Percentiles rank a stretch among this genome's conserved stretches.
phyloP scores from a whole-genome alignment of 2,113 vertebrate species.

The Ariopsis seemanni region DNA sequence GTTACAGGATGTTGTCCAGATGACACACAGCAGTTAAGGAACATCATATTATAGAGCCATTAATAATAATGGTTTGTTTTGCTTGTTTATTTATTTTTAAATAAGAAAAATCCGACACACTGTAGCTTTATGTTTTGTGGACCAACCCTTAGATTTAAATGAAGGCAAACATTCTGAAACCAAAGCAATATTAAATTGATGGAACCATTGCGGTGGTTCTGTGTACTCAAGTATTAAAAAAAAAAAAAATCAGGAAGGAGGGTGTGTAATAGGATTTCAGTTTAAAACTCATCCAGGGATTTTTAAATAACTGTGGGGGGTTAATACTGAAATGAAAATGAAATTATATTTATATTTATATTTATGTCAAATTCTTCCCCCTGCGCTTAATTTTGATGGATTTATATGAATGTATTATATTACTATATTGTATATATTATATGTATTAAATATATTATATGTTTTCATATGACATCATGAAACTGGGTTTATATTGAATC shows the following conservation, averaged over 20 bases:
- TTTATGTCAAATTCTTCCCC: neutral
- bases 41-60: neutral
- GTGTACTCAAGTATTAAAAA: too few relatives aligned
- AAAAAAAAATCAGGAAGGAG: too few relatives aligned
- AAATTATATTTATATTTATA: neutral
- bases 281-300: neutral
- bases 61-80: neutral
- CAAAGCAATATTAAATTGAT: neutral
- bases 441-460: too few relatives aligned
- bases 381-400: neutral
- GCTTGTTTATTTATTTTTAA: too few relatives aligned
- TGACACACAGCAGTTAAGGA: neutral
- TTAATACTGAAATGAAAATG: conserved; percentile 8
- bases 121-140: neutral
- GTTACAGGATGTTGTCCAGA: neutral
- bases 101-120: neutral
- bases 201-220: neutral
- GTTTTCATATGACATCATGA: neutral
- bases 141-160: neutral
- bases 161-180: neutral
- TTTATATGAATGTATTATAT: neutral
- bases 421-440: too few relatives aligned
- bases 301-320: neutral
- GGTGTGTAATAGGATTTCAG: neutral
- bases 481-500: neutral